phyloP scores from a whole-genome alignment of 92 coral and sea anemone genomes.

The Phenganax subtilis region DNA sequence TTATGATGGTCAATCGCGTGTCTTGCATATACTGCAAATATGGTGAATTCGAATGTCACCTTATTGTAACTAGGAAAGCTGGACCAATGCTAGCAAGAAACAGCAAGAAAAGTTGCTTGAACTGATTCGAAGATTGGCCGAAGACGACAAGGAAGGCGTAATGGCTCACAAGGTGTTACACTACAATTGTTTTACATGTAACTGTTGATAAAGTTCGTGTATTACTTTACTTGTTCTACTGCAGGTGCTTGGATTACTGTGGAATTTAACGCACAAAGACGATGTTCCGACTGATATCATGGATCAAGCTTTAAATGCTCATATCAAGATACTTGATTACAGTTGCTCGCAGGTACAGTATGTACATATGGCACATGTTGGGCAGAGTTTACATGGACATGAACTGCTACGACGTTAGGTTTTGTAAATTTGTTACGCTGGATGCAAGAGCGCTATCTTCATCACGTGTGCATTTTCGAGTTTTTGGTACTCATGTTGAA shows the following conservation, averaged over 20 bases:
- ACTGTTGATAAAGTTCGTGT: background rate
- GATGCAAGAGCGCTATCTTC: no score
- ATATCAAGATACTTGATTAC: slow-evolving; percentile 93
- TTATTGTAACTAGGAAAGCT: slow-evolving; percentile 65
- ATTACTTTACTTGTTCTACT: background rate
- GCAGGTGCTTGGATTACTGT: slow-evolving; percentile 87
- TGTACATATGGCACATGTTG: no score
- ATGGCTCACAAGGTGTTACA: slow-evolving; percentile 89
- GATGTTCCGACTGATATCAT: slow-evolving; percentile 98
- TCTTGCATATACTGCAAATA: no score
- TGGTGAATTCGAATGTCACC: background rate
- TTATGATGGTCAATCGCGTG: no score
- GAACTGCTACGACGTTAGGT: background rate
- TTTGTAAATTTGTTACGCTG: background rate
- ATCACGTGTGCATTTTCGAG: no score
- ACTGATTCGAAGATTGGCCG: slow-evolving; percentile 91
- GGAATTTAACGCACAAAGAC: slow-evolving; percentile 96
- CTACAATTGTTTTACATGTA: background rate
- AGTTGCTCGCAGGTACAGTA: slow-evolving; percentile 96
- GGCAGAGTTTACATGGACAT: background rate
- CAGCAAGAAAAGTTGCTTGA: slow-evolving; percentile 91
- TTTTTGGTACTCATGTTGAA: no score
- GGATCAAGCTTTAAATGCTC: slow-evolving; percentile 96
- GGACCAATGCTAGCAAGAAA: slow-evolving; percentile 94
- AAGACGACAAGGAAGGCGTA: slow-evolving; percentile 99